These are phyloP conservation scores for Nymphalis io DNA, from an alignment of 1,140 invertebrate genomes.

Conservation along the genomic window DNA sequence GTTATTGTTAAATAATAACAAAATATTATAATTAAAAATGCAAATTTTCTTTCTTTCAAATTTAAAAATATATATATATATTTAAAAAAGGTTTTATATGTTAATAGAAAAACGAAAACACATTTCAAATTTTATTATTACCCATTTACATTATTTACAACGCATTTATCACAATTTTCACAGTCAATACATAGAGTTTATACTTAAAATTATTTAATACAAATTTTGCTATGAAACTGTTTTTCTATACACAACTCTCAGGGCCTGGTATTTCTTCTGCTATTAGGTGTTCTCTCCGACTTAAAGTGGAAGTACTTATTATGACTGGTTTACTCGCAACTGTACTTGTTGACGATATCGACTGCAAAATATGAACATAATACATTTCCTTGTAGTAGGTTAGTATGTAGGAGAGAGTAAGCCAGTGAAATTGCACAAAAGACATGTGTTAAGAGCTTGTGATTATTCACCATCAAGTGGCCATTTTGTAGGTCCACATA, in stretches of 20 bases:
- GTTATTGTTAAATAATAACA: too few relatives aligned
- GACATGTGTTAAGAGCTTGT: too few relatives aligned
- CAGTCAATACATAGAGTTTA: slow-evolving; percentile 70
- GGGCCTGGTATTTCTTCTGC: slow-evolving; percentile 74
- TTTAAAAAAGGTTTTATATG: not conserved
- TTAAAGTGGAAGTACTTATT: slow-evolving; percentile 58
- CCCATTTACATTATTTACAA: slow-evolving; percentile 67
- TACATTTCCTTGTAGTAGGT: not conserved
- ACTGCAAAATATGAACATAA: slow-evolving; percentile 48
- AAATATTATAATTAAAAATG: too few relatives aligned
- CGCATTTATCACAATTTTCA: slow-evolving; percentile 73
- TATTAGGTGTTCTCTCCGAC: slow-evolving; percentile 74
- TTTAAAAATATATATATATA: too few relatives aligned
- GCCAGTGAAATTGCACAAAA: too few relatives aligned
- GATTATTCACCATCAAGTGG: too few relatives aligned
- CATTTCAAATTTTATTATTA: slow-evolving; percentile 34
- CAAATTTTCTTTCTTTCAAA: too few relatives aligned
- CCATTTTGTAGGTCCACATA: too few relatives aligned
- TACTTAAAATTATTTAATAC: slow-evolving; percentile 54
- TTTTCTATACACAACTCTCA: slow-evolving; percentile 74
- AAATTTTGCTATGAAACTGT: slow-evolving; percentile 22
- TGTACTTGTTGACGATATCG: slow-evolving; percentile 53
- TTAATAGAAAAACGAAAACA: slow-evolving; percentile 11
- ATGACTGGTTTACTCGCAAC: slow-evolving; percentile 54
- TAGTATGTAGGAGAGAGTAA: too few relatives aligned